Evolutionary conservation across 2,888 invertebrate species (phyloP).

Genomic region (Teleogryllus oceanicus): DNA sequence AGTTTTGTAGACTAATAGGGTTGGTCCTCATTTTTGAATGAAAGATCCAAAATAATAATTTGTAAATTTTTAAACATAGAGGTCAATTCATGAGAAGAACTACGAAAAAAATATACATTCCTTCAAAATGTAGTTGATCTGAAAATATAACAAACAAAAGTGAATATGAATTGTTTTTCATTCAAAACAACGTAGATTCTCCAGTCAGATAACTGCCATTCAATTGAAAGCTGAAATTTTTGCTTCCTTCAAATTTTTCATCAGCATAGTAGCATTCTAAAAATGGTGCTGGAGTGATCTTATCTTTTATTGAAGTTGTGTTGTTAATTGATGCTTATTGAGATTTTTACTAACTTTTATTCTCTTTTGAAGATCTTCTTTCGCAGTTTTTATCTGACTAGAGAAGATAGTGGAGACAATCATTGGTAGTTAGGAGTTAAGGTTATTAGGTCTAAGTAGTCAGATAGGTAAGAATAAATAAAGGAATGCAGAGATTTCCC

Average conservation of each 20-base stretch:
- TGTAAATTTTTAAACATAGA: no score
- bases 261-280: neutral
- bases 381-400: neutral
- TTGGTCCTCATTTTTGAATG: no score
- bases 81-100: no score
- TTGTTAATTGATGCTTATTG: neutral
- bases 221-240: neutral
- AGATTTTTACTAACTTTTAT: neutral
- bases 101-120: neutral
- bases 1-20: no score
- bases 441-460: no score
- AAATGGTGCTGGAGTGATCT: neutral
- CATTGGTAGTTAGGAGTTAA: no score
- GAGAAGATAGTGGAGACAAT: no score
- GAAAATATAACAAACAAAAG: neutral
- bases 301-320: no score
- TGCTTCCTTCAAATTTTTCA: neutral
- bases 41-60: no score
- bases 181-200: neutral
- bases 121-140: neutral
- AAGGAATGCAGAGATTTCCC: no score
- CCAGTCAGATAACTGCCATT: neutral
- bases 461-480: no score
- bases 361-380: neutral
- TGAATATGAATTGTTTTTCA: neutral